phyloP scores from a whole-genome alignment of 2,797 vertebrate species.

The Orientallactaga sibirica region DNA sequence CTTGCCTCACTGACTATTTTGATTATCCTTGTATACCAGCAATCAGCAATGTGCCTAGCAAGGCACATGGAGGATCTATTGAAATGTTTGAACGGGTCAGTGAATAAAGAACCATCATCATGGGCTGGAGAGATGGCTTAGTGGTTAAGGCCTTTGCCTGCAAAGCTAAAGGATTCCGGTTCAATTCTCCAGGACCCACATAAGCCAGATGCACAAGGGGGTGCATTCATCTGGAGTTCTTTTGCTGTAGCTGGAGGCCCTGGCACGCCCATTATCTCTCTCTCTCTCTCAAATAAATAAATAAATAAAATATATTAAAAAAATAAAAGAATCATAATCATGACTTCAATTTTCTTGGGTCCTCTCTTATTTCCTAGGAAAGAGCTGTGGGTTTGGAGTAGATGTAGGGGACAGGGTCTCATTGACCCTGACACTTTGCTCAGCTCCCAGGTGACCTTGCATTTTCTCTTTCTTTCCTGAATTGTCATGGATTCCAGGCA shows the following conservation, averaged over 20 bases:
- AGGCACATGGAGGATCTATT: not conserved
- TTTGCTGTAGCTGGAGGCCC: no score
- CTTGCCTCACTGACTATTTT: not conserved
- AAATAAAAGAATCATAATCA: not conserved
- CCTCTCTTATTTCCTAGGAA: not conserved
- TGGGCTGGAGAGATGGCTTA: no score
- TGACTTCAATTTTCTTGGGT: not conserved
- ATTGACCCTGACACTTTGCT: not conserved
- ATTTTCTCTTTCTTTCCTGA: not conserved
- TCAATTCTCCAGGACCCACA: no score
- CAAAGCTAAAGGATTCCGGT: no score
- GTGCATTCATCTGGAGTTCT: no score
- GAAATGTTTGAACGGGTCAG: not conserved
- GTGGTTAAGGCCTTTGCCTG: no score
- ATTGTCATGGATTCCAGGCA: not conserved
- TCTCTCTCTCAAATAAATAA: no score
- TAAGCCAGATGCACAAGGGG: no score
- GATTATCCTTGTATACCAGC: not conserved
- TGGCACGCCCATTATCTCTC: no score
- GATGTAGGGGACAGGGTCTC: no score
- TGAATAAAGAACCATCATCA: not conserved
- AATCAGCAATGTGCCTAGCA: not conserved
- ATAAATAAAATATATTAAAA: no score
- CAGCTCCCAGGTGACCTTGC: not conserved
- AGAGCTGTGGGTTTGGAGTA: not conserved